Conservation (phyloP, 1,140 invertebrate species). For the Pseudomyrmex concolor region DNA sequence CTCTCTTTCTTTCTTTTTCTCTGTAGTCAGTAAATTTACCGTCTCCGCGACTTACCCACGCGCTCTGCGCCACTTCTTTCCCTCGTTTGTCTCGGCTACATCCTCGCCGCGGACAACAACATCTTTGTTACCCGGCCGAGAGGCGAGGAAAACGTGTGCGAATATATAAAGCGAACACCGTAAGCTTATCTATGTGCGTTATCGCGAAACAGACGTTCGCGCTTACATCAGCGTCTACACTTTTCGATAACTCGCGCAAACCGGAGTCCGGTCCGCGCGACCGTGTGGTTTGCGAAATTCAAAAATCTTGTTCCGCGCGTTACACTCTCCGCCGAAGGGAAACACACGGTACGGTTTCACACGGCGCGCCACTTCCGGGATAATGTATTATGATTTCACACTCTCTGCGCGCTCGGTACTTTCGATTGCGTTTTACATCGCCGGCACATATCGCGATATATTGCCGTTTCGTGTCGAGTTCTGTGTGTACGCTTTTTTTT, state of each 20-base stretch:
- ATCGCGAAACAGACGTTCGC: slow-evolving; percentile 11
- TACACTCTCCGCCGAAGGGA: slow-evolving; percentile 1
- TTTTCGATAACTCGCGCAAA: slow-evolving; percentile 21
- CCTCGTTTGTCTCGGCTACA: slow-evolving; percentile 31
- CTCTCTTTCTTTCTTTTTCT: too few species aligned
- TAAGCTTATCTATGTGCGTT: neutral
- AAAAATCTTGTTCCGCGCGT: slow-evolving; percentile 38
- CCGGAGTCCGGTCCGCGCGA: neutral
- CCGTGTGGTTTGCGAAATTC: slow-evolving; percentile 18
- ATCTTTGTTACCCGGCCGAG: slow-evolving; percentile 31
- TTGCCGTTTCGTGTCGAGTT: slow-evolving; percentile 39
- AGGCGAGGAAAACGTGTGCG: neutral
- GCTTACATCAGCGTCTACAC: neutral
- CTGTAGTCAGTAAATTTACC: slow-evolving; percentile 26
- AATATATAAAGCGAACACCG: neutral
- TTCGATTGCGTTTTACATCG: slow-evolving; percentile 37
- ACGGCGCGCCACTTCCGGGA: slow-evolving; percentile 1
- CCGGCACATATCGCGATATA: slow-evolving; percentile 1
- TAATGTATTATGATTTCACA: slow-evolving; percentile 57
- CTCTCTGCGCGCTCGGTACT: neutral
- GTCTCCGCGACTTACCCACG: slow-evolving; percentile 1
- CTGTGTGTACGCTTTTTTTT: neutral
- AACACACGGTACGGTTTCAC: slow-evolving; percentile 14
- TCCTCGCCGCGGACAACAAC: slow-evolving; percentile 16
- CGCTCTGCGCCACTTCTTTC: slow-evolving; percentile 27